phyloP scores from a whole-genome alignment of 2,797 vertebrate genomes.

The Loris lydekkerianus region DNA sequence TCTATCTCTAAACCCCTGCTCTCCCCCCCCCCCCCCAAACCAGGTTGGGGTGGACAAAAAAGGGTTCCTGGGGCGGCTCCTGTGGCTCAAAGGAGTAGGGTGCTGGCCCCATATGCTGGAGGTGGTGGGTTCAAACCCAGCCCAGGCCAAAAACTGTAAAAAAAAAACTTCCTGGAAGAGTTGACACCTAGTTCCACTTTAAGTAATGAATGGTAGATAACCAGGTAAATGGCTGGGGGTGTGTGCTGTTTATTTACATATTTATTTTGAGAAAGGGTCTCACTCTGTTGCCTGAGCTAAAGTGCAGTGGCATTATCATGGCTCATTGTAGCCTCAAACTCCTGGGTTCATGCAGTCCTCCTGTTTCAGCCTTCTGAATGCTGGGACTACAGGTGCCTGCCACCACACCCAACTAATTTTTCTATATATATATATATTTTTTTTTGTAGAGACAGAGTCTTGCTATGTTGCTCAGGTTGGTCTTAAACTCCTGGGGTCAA shows the following conservation, averaged over 20 bases:
- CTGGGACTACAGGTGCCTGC: neutral
- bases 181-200: neutral
- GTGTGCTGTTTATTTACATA: neutral
- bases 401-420: neutral
- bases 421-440: neutral
- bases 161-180: slow-evolving; percentile 1
- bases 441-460: neutral
- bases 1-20: neutral
- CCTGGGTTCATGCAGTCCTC: neutral
- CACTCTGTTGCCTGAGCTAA: neutral
- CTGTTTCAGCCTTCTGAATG: neutral
- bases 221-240: neutral
- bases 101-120: too few species aligned
- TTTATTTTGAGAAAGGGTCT: neutral
- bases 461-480: neutral
- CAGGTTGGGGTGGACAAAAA: neutral
- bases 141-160: too few species aligned
- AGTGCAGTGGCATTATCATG: neutral
- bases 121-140: too few species aligned
- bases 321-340: neutral
- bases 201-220: neutral
- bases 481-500: neutral
- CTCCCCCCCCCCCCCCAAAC: too few species aligned
- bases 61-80: neutral
- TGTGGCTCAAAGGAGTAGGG: too few species aligned